Base-by-base conservation (phyloP, 2,888 invertebrate genomes). In the Epinotia demarniana region DNA sequence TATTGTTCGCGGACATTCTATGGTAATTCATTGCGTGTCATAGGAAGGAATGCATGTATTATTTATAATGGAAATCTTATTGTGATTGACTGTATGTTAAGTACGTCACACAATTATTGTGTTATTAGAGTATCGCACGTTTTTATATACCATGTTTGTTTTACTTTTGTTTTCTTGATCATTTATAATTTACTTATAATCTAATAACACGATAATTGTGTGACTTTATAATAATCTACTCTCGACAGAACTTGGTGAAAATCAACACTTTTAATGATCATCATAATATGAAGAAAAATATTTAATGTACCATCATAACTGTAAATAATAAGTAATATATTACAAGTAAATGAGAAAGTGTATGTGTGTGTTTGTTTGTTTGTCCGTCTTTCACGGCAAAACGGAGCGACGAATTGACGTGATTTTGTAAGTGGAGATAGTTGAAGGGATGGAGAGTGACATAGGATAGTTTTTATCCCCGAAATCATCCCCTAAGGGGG, bases 11-110 rank as follows among this genome's bases (percentile, higher is more conserved):
- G 71, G 72, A 67, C 57, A 71, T 72, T 72, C 66, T 75, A 75
- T 75, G 75, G 75, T 75, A 72, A 75, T 72, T 74, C 62, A 63
- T 69, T 55, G 61, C 60, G 55, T 75, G 75, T 43, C 67, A 75
- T 67, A 71, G 61, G 61, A 69, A 63, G 68, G 68, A 55, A 72
- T 67, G 60, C 55, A 55, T 75, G 53, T 43, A 75, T 71, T 60
- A 75, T 71, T 46, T 46, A 58, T 69, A 27, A 64, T 66, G 75
- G 60, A 66, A 70, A 23, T 16, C n/a, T 70, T 58, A 53, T 57
- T 11, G 71, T 63, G 6, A 49, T 18, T n/a, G 23, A 46, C 46
- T 43, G 46, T 60, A 39, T 39, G 39, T 13, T 46, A 58, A 55
- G 18, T 46, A 33, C 67, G 18, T 67, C 18, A 39, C 39, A 39